These are phyloP conservation scores for Apocrypta bakeri DNA, from an alignment of 1,140 invertebrate genomes.

Conservation along the genomic window DNA sequence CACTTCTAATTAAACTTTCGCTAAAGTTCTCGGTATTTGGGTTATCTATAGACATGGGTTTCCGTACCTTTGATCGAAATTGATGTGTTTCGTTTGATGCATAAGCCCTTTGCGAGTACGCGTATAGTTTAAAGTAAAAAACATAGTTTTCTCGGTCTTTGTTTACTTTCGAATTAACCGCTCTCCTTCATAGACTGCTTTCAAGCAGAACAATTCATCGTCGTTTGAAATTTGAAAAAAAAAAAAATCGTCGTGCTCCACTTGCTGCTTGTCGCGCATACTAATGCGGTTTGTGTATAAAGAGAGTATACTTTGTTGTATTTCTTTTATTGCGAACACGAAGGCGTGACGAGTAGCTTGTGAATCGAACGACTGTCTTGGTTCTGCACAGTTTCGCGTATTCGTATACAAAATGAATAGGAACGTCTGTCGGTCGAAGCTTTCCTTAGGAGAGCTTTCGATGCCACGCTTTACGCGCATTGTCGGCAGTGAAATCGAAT, in stretches of 20 bases:
- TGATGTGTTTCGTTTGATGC: too few relatives aligned
- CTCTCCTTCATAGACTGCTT: too few relatives aligned
- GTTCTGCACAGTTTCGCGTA: neutral
- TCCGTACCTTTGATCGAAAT: too few relatives aligned
- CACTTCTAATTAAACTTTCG: too few relatives aligned
- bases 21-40: too few relatives aligned
- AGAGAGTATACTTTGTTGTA: neutral
- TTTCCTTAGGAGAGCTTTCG: neutral
- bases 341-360: neutral
- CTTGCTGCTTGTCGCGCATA: neutral
- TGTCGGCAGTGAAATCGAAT: too few relatives aligned
- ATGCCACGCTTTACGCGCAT: neutral
- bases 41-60: too few relatives aligned
- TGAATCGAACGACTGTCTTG: constrained; percentile 22
- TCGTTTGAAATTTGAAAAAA: neutral
- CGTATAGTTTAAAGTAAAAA: too few relatives aligned
- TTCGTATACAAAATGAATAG: neutral
- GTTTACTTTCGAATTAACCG: too few relatives aligned
- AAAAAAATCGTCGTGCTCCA: constrained; percentile 11
- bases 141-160: too few relatives aligned
- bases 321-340: too few relatives aligned
- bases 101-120: too few relatives aligned
- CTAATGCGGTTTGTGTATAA: neutral
- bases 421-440: neutral
- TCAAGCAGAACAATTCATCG: neutral